Percentiles rank a stretch among this genome's conserved stretches.
Conservation (phyloP, 2,113 vertebrate species). For the Furnarius figulus region DNA sequence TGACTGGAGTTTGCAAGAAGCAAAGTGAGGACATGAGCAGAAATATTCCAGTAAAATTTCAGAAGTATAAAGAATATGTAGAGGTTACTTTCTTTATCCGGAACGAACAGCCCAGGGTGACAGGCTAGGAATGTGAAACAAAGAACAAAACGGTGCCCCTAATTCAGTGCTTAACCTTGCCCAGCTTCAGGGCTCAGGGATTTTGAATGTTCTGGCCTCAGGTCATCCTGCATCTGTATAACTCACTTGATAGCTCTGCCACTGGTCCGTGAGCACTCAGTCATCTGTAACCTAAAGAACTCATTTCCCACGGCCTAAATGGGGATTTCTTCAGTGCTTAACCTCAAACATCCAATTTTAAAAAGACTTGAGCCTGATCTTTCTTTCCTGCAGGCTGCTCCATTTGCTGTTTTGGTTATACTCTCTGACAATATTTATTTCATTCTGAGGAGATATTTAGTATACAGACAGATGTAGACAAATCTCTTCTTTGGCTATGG, state of each 20-base stretch:
- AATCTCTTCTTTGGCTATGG: background rate
- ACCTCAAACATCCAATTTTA: background rate
- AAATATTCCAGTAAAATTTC: background rate
- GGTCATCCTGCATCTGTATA: background rate
- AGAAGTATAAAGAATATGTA: background rate
- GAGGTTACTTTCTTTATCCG: background rate
- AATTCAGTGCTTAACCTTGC: background rate
- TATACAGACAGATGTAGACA: background rate
- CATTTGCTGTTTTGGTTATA: background rate
- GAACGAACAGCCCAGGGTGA: background rate
- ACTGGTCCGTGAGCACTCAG: background rate
- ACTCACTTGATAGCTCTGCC: background rate
- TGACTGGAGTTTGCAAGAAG: background rate
- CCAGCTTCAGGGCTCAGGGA: background rate
- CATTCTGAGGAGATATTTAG: background rate
- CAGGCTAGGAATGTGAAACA: background rate
- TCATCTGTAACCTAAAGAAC: background rate
- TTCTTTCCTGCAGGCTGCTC: background rate
- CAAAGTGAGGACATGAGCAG: background rate
- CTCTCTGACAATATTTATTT: background rate
- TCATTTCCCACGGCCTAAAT: background rate
- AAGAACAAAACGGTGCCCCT: background rate
- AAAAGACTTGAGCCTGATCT: background rate
- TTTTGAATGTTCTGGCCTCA: background rate
- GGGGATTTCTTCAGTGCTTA: conserved; percentile 1